A percentile compares a stretch with the other conserved stretches of the same genome.
Conservation (phyloP, 2,888 invertebrate species). For the Athalia rosae region DNA sequence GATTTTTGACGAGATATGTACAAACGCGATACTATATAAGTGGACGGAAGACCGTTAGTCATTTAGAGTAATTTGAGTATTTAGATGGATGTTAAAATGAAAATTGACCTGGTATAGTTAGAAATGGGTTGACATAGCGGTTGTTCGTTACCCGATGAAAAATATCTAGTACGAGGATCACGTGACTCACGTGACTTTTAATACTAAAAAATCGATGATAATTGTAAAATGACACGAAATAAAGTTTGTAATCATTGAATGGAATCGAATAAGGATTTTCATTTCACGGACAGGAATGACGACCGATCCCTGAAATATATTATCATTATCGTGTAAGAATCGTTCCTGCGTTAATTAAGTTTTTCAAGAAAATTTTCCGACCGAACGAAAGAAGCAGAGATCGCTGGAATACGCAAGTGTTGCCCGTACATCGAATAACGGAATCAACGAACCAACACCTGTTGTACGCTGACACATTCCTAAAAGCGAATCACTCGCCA, state of each 20-base stretch:
- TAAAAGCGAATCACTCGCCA: background rate
- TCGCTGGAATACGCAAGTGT: background rate
- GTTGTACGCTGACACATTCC: background rate
- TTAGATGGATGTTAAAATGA: constrained; percentile 40
- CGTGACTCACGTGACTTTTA: too few relatives aligned
- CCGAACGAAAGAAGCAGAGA: background rate
- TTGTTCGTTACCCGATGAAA: background rate
- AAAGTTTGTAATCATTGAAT: too few relatives aligned
- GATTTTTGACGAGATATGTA: constrained; percentile 10
- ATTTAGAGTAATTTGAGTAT: constrained; percentile 13
- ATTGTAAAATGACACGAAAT: too few relatives aligned
- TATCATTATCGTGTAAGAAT: too few relatives aligned
- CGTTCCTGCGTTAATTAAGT: too few relatives aligned
- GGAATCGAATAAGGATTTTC: too few relatives aligned
- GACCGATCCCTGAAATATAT: too few relatives aligned
- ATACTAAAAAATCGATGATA: too few relatives aligned
- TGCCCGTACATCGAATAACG: background rate
- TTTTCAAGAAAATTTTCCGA: too few relatives aligned
- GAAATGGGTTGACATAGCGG: background rate
- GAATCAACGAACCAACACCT: constrained; percentile 1
- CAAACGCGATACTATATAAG: constrained; percentile 1
- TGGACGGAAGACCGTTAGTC: constrained; percentile 30
- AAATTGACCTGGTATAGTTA: constrained; percentile 37
- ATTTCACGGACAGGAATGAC: too few relatives aligned
- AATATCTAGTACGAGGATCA: too few relatives aligned